Evolutionary conservation across 2,113 vertebrate species (phyloP).

Genomic region (Myrmecophaga tridactyla): DNA sequence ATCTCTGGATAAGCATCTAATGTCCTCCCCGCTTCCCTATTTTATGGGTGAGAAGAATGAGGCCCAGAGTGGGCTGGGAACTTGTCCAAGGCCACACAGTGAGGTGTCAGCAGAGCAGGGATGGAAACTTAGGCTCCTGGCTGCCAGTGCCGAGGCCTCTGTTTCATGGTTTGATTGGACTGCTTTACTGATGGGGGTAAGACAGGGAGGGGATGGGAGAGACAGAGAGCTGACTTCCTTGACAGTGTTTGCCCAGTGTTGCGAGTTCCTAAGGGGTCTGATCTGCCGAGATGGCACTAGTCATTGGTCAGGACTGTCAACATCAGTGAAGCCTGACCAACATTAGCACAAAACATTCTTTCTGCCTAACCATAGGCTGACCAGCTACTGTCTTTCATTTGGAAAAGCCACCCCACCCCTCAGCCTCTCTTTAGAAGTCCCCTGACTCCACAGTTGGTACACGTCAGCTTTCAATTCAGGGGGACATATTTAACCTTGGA

Average conservation of each 20-base stretch:
- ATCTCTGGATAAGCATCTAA: not conserved
- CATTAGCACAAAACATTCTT: not conserved
- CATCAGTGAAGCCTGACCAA: not conserved
- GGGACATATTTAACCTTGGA: not conserved
- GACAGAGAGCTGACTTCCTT: not conserved
- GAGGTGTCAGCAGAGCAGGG: not conserved
- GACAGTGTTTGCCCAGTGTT: not conserved
- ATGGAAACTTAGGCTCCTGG: not conserved
- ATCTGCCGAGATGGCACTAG: not conserved
- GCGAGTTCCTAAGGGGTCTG: not conserved
- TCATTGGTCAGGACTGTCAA: not conserved
- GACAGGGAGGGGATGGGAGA: not conserved
- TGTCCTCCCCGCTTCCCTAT: not conserved
- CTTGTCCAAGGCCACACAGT: not conserved
- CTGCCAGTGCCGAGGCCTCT: not conserved
- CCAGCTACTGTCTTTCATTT: not conserved
- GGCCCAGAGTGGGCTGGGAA: not conserved
- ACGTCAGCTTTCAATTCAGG: not conserved
- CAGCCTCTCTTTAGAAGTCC: not conserved
- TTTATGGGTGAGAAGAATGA: not conserved
- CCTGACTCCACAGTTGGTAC: not conserved
- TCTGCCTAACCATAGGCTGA: not conserved
- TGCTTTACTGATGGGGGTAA: too few relatives aligned
- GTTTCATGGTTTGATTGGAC: not conserved
- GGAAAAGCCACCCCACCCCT: rapidly evolving